A percentile compares a stretch with the other conserved stretches of the same genome.
Conservation (phyloP, 2,113 vertebrate species). For the Tichodroma muraria region DNA sequence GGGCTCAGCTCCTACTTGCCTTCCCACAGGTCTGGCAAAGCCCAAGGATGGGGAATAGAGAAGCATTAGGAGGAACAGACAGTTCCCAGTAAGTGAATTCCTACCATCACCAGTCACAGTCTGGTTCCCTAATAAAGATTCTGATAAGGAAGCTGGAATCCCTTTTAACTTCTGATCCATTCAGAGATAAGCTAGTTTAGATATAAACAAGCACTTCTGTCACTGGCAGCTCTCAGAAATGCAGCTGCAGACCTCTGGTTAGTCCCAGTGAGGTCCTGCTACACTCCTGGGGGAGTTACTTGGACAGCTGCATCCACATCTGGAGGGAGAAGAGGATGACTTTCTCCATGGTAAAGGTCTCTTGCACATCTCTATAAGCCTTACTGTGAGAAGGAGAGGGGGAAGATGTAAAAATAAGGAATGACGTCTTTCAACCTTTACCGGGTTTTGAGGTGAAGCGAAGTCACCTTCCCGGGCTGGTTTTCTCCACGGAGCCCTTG, state of each 20-base stretch:
- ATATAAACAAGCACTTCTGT: slow-evolving; percentile 33
- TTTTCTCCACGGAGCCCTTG: background rate
- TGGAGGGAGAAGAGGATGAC: background rate
- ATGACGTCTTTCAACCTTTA: slow-evolving; percentile 22
- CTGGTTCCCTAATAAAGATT: slow-evolving; percentile 10
- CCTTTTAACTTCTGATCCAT: slow-evolving; percentile 38
- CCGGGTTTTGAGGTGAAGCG: slow-evolving; percentile 42
- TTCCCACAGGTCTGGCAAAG: background rate
- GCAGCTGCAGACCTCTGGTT: background rate
- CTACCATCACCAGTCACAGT: slow-evolving; percentile 26
- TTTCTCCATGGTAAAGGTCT: background rate
- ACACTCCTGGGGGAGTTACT: background rate
- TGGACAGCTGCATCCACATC: slow-evolving; percentile 4
- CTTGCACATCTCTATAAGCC: background rate
- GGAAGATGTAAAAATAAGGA: slow-evolving; percentile 30
- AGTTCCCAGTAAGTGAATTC: slow-evolving; percentile 28
- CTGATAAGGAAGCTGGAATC: slow-evolving; percentile 50
- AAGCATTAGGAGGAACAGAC: background rate
- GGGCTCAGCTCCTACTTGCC: background rate
- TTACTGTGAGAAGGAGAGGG: background rate
- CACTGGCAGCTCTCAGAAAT: background rate
- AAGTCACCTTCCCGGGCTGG: slow-evolving; percentile 44
- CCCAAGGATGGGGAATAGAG: background rate
- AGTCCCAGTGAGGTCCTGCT: background rate
- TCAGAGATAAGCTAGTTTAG: slow-evolving; percentile 15